phyloP scores from a whole-genome alignment of 2,113 vertebrate genomes.

The Castor canadensis region DNA sequence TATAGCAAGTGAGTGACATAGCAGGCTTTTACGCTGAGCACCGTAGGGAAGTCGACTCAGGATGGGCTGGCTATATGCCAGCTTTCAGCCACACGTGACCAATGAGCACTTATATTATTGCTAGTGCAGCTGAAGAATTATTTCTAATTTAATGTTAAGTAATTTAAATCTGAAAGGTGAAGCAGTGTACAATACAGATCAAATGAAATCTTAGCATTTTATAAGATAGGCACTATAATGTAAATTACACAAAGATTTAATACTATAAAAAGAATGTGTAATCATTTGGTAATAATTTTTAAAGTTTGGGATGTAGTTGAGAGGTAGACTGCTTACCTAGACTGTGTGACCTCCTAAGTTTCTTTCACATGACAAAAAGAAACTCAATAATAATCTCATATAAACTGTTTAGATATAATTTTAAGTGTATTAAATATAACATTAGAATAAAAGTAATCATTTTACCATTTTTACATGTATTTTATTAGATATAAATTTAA shows the following conservation, averaged over 20 bases:
- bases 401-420: too few relatives aligned
- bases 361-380: neutral
- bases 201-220: neutral
- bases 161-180: neutral
- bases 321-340: neutral
- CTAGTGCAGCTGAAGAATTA: neutral
- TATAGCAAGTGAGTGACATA: too few relatives aligned
- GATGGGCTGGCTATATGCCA: fast-evolving
- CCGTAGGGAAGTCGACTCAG: neutral
- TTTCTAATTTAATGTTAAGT: neutral
- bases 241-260: neutral
- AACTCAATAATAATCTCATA: neutral
- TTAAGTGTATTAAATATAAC: too few relatives aligned
- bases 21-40: too few relatives aligned
- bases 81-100: too few relatives aligned
- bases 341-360: neutral
- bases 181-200: neutral
- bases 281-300: neutral
- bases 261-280: neutral
- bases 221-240: neutral
- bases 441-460: neutral
- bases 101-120: neutral
- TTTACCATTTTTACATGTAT: neutral
- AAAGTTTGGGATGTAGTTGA: fast-evolving
- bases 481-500: neutral